Base-by-base conservation (phyloP, 2,113 vertebrate genomes). In the Lethenteron reissneri region DNA sequence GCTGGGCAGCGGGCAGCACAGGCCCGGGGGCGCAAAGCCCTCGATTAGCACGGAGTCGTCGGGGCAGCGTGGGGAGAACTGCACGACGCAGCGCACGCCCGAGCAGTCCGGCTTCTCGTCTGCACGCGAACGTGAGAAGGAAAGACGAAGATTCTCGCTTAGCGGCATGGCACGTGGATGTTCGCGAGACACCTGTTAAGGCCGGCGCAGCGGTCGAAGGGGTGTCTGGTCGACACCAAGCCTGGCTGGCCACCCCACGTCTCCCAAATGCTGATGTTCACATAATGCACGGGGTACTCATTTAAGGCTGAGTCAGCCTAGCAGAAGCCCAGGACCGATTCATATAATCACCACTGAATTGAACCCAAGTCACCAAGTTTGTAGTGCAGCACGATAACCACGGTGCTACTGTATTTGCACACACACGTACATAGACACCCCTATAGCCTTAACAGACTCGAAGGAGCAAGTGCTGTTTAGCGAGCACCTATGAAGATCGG, bases 81-180 rank as follows among this genome's bases (percentile, higher is more conserved):
- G 87, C 57, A 90, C 88, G 79, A 89, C 87, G 76, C 88, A 90
- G 75, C 87, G 84, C 69, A 87, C 87, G 78, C 84, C 85, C 75
- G 87, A 86, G 76, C 88, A 90, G 78, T 90, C 88, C 0, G 87
- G 88, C 76, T 86, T 88, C 82, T 89, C 87, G 79, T 90, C 88
- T 90, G 80, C 74, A 82, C 76, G 75, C 58, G 12, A 56, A 72
- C 13, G 8, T 59, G 60, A 14, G 5, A 1, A n/a, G 70, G 69
- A 1, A 15, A 21, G 71, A 77, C 12, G 19, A 57, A 9, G 41
- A 56, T 17, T 17, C 12, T 2, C 4, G 17, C 17, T 57, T 8
- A 13, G 56, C 19, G 21, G 4, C 41, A 56, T 9, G 12, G 15
- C 25, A 14, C 17, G 14, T 11, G 70, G 2, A n/a, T 70, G 10